Base-by-base conservation (phyloP, 1,140 invertebrate species). In the Apolygus lucorum region DNA sequence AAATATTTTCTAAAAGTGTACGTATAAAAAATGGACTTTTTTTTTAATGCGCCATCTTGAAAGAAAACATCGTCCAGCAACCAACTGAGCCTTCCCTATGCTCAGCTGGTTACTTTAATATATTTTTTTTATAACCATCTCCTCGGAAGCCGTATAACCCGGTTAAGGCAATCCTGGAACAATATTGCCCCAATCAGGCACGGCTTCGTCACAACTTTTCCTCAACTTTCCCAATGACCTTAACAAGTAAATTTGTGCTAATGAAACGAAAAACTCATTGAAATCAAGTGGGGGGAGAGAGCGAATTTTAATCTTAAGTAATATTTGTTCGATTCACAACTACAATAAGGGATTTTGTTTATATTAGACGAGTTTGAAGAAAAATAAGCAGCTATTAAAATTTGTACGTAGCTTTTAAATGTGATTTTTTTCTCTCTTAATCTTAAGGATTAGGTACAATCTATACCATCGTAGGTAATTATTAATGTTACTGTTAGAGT, bases 111-210 rank as follows among this genome's bases (percentile, higher is more conserved):
- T 59, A 21, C 54, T 59, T 49, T 22, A 59, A 8, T 11, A 27
- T 2, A 52, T 34, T 42, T 70, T 64, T 24, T 22, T 62, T 67
- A n/a, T n/a, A 71, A 71, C 70, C 67, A 49, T 49, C 34, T 59
- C 22, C 11, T 13, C 17, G 4, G 54, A 59, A 59, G 54, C 54
- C 22, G 54, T 59, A 59, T 59, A 21, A 24, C 26, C 63, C 17
- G n/a, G n/a, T 8, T 28, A 34, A 54, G 21, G 28, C 64, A 69
- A 69, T 29, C 68, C 68, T 69, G 68, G 68, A 69, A 69, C 68
- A 42, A 63, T 64, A 63, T 63, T 28, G 26, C 28, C 52, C 62
- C 22, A 11, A 59, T 67, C 13, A 52, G 28, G 28, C 26, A 68
- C 25, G 62, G 67, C 67, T 68, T 68, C 67, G 25, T 62, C 22